Conservation (phyloP, 2,888 invertebrate genomes). For the Unio pictorum region DNA sequence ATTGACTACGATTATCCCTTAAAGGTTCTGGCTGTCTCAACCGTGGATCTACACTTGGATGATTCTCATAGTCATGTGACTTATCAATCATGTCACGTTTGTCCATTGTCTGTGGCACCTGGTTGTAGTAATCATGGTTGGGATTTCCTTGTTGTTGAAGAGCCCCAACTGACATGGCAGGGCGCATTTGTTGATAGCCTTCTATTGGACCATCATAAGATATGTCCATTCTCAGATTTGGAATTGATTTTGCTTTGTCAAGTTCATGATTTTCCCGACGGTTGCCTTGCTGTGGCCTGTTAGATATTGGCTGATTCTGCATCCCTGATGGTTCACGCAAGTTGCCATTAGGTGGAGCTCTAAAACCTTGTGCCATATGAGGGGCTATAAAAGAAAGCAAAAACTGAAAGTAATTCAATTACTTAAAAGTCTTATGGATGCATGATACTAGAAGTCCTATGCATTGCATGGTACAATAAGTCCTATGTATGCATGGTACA, state of each 20-base stretch:
- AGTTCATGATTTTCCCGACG: conserved; percentile 32
- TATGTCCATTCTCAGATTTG: conserved; percentile 56
- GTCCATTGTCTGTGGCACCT: conserved; percentile 31
- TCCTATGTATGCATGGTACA: too few relatives aligned
- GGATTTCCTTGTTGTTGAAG: conserved; percentile 35
- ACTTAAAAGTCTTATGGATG: neutral
- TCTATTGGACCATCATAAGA: conserved; percentile 49
- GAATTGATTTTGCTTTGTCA: conserved; percentile 61
- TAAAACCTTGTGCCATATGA: conserved; percentile 13
- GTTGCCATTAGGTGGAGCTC: conserved; percentile 42
- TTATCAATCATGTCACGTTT: conserved; percentile 21
- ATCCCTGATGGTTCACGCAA: conserved; percentile 16
- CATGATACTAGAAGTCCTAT: too few relatives aligned
- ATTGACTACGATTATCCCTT: conserved; percentile 12
- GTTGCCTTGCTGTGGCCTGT: conserved; percentile 5
- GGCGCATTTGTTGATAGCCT: conserved; percentile 38
- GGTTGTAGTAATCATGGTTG: conserved; percentile 43
- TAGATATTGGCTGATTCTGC: too few relatives aligned
- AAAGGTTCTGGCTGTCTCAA: conserved; percentile 22
- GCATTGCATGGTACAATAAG: too few relatives aligned
- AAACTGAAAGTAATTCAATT: neutral
- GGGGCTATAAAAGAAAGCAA: conserved; percentile 28
- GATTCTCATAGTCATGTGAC: conserved; percentile 63
- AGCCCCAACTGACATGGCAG: conserved; percentile 57
- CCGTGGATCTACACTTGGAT: conserved; percentile 45